These are phyloP conservation scores for Daktulosphaira vitifoliae DNA, from an alignment of 1,140 invertebrate species.

Conservation along the genomic window DNA sequence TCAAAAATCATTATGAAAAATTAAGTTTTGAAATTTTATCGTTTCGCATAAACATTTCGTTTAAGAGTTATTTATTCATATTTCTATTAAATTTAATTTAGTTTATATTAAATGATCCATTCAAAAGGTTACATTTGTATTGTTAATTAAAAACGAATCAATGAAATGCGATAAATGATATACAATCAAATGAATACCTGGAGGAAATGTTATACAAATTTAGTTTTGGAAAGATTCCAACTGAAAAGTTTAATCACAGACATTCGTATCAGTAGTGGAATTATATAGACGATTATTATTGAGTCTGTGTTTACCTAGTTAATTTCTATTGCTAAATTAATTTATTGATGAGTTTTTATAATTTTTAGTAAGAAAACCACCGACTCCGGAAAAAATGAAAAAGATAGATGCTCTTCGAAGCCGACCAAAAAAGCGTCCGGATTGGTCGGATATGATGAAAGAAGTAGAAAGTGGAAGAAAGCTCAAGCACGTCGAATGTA, in stretches of 20 bases:
- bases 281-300: too few relatives aligned
- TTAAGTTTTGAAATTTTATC: too few relatives aligned
- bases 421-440: constrained; percentile 67
- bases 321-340: neutral
- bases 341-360: neutral
- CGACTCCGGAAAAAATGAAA: constrained; percentile 37
- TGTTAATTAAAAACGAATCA: too few relatives aligned
- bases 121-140: too few relatives aligned
- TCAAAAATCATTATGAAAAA: too few relatives aligned
- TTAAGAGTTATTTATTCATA: too few relatives aligned
- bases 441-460: constrained; percentile 83
- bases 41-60: too few relatives aligned
- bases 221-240: constrained; percentile 28
- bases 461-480: constrained; percentile 71
- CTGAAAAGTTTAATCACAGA: constrained; percentile 9
- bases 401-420: constrained; percentile 55
- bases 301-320: too few relatives aligned
- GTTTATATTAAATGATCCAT: too few relatives aligned
- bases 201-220: constrained; percentile 3
- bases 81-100: too few relatives aligned
- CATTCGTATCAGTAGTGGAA: too few relatives aligned
- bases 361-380: constrained; percentile 24
- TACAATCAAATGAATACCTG: neutral
- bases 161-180: constrained; percentile 11
- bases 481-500: constrained; percentile 69